These are phyloP conservation scores for Lasioglossum vierecki DNA, from an alignment of 2,888 invertebrate species.

Conservation along the genomic window DNA sequence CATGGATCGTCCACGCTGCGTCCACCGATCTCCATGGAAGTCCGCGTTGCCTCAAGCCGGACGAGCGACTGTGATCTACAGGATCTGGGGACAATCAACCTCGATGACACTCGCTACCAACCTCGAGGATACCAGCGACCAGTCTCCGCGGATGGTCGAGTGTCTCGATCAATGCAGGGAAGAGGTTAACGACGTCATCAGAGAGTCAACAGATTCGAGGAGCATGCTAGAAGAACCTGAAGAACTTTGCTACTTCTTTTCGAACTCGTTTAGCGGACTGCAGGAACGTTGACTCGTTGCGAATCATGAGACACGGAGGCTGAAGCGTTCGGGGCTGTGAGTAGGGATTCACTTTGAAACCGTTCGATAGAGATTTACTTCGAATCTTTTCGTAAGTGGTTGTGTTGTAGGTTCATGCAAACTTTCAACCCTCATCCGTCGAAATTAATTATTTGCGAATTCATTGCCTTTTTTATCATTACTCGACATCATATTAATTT, in stretches of 20 bases:
- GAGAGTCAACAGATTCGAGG: background rate
- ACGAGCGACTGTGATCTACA: background rate
- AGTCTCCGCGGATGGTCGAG: background rate
- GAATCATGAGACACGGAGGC: constrained; percentile 1
- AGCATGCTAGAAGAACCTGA: constrained; percentile 5
- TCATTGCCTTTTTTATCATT: too few species aligned
- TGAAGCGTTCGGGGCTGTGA: background rate
- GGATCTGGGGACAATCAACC: background rate
- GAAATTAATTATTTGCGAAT: too few species aligned
- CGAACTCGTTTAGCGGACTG: constrained; percentile 5
- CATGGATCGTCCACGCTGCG: background rate
- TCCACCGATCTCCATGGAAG: background rate
- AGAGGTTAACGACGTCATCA: background rate
- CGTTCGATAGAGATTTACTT: background rate
- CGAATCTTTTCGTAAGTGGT: background rate
- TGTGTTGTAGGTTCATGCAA: background rate
- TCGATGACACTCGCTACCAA: background rate
- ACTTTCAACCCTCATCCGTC: background rate
- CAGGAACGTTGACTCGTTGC: constrained; percentile 5
- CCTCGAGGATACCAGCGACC: background rate
- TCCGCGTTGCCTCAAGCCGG: background rate
- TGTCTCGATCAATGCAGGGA: background rate
- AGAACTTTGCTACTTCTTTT: background rate
- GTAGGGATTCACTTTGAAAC: constrained; percentile 3
- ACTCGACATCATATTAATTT: background rate